A percentile compares a stretch with the other conserved stretches of the same genome.
Conservation (phyloP, 2,888 invertebrate genomes). For the Actias luna region DNA sequence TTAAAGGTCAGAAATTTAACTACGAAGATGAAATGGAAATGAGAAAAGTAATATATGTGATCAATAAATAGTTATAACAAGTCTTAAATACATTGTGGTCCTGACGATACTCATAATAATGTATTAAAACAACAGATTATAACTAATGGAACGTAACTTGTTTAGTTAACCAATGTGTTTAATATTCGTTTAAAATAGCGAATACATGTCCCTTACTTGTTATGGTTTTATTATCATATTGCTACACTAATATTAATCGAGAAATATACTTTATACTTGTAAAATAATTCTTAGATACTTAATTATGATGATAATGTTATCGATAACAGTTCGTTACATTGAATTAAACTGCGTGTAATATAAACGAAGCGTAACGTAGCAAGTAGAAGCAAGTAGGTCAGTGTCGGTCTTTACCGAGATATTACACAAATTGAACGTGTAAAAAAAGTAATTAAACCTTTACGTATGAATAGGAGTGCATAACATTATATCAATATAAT, state of each 20-base stretch:
- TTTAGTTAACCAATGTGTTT: too few species aligned
- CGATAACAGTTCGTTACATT: slow-evolving; percentile 9
- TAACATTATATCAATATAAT: background rate
- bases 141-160: too few species aligned
- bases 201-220: too few species aligned
- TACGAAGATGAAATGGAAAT: too few species aligned
- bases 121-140: too few species aligned
- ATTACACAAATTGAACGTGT: background rate
- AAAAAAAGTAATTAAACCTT: slow-evolving; percentile 4
- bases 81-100: too few species aligned
- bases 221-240: background rate
- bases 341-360: slow-evolving; percentile 16
- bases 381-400: slow-evolving; percentile 26
- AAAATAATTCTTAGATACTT: background rate
- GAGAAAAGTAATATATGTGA: too few species aligned
- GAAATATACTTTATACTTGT: background rate
- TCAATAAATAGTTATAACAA: too few species aligned
- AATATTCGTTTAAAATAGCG: background rate
- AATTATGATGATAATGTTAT: slow-evolving; percentile 27
- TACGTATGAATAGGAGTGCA: background rate
- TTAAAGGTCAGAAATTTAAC: too few species aligned
- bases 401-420: slow-evolving; percentile 36
- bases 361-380: slow-evolving; percentile 20
- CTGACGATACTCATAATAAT: too few species aligned
- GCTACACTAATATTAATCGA: too few species aligned